Conservation (phyloP, 2,113 vertebrate species). For the Leuciscus idus region DNA sequence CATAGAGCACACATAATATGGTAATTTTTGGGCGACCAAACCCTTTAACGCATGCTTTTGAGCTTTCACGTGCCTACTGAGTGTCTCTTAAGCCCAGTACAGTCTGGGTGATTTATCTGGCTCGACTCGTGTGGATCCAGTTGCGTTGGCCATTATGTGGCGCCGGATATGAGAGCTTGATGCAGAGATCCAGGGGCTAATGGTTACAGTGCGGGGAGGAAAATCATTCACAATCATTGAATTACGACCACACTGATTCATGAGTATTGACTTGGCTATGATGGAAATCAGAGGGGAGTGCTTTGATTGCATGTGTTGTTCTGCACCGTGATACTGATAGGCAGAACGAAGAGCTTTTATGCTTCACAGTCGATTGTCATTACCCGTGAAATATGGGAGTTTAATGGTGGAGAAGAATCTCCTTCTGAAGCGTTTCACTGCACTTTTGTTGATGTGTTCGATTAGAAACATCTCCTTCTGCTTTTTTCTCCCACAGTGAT, state of each 20-base stretch:
- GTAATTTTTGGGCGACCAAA: background rate
- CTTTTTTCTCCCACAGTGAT: slow-evolving; percentile 79
- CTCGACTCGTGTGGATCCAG: slow-evolving; percentile 68
- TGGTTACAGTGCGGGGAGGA: slow-evolving; percentile 76
- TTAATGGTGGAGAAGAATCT: slow-evolving; percentile 69
- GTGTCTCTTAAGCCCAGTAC: slow-evolving; percentile 59
- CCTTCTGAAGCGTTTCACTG: slow-evolving; percentile 59
- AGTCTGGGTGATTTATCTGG: slow-evolving; percentile 65
- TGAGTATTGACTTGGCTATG: slow-evolving; percentile 70
- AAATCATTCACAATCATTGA: slow-evolving; percentile 78
- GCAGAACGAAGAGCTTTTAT: slow-evolving; percentile 61
- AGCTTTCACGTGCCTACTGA: slow-evolving; percentile 63
- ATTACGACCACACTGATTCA: slow-evolving; percentile 78
- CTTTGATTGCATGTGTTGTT: slow-evolving; percentile 67
- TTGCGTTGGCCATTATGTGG: slow-evolving; percentile 76
- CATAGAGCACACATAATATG: background rate
- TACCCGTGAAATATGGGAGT: slow-evolving; percentile 66
- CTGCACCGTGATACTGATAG: slow-evolving; percentile 57
- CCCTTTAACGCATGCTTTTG: slow-evolving; percentile 1
- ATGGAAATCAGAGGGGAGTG: slow-evolving; percentile 71
- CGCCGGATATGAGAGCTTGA: slow-evolving; percentile 73
- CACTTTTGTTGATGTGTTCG: slow-evolving; percentile 67
- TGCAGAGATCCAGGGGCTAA: slow-evolving; percentile 72
- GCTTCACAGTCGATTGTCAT: slow-evolving; percentile 57
- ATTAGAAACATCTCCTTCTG: slow-evolving; percentile 58